Evolutionary conservation across 2,113 vertebrate genomes (phyloP), one percentile per base, ranked within the genome.

Genomic region (Triplophysa tibetana): DNA sequence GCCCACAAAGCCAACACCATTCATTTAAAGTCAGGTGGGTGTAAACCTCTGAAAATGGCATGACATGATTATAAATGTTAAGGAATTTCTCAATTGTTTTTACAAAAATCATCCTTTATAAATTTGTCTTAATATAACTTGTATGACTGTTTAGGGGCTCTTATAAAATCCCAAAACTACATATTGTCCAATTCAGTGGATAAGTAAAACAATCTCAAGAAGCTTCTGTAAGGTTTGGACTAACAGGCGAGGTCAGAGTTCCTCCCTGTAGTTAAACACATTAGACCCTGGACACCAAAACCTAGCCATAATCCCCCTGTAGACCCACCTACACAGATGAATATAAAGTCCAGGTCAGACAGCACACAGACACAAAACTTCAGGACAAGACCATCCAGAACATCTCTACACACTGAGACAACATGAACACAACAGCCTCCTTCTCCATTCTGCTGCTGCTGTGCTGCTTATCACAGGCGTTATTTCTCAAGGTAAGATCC

Each of bases 361-460:
- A 6, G 21, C 61, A 19, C 2, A 65, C 75, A 75, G 24, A 78
- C 81, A 75, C 2, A 3, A 41, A 60, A 65, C 45, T 10, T 26
- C 33, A 66, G 19, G n/a, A 45, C 73, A 66, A 74, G 21, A 69
- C 64, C 54, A 77, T 78, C 81, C 56, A 52, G 72, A 82, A 67
- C 63, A 70, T 81, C 76, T 81, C 56, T 24, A 79, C 26, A 75
- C 73, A 77, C 81, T 48, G 60, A 78, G 77, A 26, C 65, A 78
- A 80, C 61, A 87, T 87, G 84, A 73, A 80, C 16, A 74, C 70
- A 62, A 86, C 11, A 83, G 63, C 62, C 10, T 64, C 77, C 56
- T 48, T 81, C 61, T 70, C 76, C 45, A 43, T 84, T 79, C 79
- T 83, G 13, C 63, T 67, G 13, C 54, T 85, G 65, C 62, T 87